These are phyloP conservation scores for Trachelus tabidus DNA, from an alignment of 2,888 invertebrate genomes.

Conservation along the genomic window DNA sequence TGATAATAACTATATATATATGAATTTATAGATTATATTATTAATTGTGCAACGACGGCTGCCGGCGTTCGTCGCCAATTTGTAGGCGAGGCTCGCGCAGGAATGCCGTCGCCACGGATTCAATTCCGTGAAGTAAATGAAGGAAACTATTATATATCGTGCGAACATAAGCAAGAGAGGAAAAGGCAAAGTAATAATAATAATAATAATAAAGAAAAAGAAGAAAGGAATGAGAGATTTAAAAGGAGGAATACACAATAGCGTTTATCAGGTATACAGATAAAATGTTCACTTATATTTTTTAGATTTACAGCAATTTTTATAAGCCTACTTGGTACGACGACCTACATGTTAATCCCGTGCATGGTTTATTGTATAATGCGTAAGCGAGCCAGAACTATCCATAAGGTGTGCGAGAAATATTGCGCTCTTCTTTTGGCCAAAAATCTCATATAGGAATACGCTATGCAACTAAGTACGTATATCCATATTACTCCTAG, in stretches of 20 bases:
- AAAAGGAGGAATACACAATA: neutral
- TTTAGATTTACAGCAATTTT: slow-evolving; percentile 64
- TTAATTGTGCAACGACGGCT: slow-evolving; percentile 26
- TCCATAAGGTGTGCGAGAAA: neutral
- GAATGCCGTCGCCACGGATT: neutral
- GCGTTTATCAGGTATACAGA: slow-evolving; percentile 20
- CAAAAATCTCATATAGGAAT: neutral
- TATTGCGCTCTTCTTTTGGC: neutral
- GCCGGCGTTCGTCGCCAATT: neutral
- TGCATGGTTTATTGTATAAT: neutral
- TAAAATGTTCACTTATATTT: slow-evolving; percentile 61
- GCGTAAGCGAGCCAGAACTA: neutral
- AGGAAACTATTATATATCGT: slow-evolving; percentile 20
- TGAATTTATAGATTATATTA: slow-evolving; percentile 31
- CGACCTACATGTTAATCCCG: slow-evolving; percentile 51
- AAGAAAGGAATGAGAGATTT: slow-evolving; percentile 30
- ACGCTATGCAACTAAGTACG: slow-evolving; percentile 26
- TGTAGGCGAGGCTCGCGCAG: neutral
- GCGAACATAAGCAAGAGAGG: slow-evolving; percentile 24
- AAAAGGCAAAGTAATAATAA: slow-evolving; percentile 26
- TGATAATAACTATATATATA: slow-evolving; percentile 28
- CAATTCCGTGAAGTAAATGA: neutral
- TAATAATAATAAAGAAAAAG: slow-evolving; percentile 16
- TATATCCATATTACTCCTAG: slow-evolving; percentile 5
- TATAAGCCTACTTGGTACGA: slow-evolving; percentile 60